Evolutionary conservation across 2,113 vertebrate species (phyloP), one percentile per base, ranked within the genome.

Genomic region (Stigmatopora nigra): DNA sequence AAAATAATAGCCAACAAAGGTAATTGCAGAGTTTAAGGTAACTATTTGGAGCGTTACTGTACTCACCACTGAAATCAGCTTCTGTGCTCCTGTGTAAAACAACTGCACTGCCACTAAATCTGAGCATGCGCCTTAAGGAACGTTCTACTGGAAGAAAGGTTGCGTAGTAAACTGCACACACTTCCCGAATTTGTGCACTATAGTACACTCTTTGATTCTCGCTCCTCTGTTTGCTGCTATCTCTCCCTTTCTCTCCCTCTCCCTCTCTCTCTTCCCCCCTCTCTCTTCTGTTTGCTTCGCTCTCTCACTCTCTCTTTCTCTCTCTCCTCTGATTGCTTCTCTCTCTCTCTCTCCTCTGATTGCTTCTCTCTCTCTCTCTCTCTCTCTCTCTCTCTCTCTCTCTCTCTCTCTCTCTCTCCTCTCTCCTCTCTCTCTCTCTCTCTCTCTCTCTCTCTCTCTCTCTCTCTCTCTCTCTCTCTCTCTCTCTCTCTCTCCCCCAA

Each of bases 1-100:
- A 65, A 63, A 64, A 51, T 58, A 67, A 64, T 75, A 71, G 52
- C 51, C 51, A 3, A 7, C 52, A 68, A 78, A 59, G 66, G 12
- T 36, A 3, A 20, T 20, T 20, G 49, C 51, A 65, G 41, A 19
- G 47, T 58, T 66, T 19, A 15, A 46, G 8, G 14, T 52, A 69
- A 70, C 56, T 36, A 46, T 35, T 61, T 44, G 56, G 61, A 46
- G 14, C 73, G 11, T 64, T 20, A 56, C 76, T 55, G 77, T 78
- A 89, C 89, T 89, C 84, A 91, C 89, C 89, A 82, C 80, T 16
- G 75, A 76, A 71, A 81, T 84, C 25, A 31, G 25, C 25, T 31
- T 31, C 25, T 31, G 15, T 74, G 38, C 38, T 41, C 77, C 75
- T 71, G 19, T 70, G 22, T 71, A 74, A 81, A 84, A 82, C 77